Evolutionary conservation across 2,797 vertebrate species (phyloP).

Genomic region (Columba guinea): DNA sequence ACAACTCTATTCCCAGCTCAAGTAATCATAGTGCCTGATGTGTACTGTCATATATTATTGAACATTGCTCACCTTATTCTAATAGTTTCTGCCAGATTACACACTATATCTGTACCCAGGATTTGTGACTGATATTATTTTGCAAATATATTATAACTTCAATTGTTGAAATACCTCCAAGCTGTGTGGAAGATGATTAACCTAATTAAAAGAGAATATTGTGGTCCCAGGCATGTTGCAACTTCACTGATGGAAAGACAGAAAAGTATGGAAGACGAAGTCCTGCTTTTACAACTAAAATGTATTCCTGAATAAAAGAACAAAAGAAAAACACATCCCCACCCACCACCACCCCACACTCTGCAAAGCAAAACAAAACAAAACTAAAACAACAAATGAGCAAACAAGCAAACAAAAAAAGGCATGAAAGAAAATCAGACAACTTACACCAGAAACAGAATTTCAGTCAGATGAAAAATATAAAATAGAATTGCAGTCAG

Average conservation of each 20-base stretch:
- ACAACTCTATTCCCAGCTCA: background rate
- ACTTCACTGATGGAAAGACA: background rate
- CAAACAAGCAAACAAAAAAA: background rate
- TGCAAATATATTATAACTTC: background rate
- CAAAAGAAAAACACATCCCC: too few species aligned
- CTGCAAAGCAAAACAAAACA: background rate
- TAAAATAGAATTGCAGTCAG: background rate
- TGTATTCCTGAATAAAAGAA: background rate
- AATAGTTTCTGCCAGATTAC: background rate
- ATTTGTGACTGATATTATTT: background rate
- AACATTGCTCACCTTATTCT: background rate
- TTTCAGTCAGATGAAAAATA: background rate
- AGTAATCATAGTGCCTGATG: background rate
- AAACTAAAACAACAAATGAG: background rate
- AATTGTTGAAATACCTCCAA: background rate
- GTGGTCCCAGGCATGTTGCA: background rate
- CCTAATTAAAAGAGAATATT: background rate
- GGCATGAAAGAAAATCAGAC: background rate
- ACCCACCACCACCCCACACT: accelerated
- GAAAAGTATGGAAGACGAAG: background rate
- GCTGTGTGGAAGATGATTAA: background rate
- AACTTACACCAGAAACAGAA: background rate
- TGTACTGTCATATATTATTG: background rate
- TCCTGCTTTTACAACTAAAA: background rate
- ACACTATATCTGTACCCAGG: background rate